Evolutionary conservation across 2,113 vertebrate species (phyloP).

Genomic region (Passer domesticus): DNA sequence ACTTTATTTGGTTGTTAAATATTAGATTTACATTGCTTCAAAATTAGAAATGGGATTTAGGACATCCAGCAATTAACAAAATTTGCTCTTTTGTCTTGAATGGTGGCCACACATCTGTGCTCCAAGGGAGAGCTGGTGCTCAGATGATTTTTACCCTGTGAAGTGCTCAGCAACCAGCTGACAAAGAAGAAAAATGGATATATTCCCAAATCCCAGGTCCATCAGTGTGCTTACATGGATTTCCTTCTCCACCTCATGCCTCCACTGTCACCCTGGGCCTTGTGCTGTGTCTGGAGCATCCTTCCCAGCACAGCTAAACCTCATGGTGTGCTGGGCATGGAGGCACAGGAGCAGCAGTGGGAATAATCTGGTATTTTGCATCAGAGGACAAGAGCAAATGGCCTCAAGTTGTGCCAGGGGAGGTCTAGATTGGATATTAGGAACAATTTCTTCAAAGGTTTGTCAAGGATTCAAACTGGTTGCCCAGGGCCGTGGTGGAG

Average conservation of each 20-base stretch:
- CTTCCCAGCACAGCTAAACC: background rate
- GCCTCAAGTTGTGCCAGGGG: background rate
- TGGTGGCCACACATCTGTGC: background rate
- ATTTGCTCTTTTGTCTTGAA: background rate
- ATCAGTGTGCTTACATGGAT: background rate
- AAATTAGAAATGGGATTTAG: background rate
- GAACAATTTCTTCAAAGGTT: background rate
- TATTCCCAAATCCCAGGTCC: background rate
- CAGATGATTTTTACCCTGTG: background rate
- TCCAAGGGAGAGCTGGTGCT: background rate
- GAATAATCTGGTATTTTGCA: background rate
- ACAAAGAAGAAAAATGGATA: background rate
- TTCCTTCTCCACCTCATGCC: background rate
- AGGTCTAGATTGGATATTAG: background rate
- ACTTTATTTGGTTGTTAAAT: background rate
- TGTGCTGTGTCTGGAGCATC: background rate
- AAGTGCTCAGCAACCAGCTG: background rate
- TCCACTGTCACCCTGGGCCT: background rate
- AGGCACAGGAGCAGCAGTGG: background rate
- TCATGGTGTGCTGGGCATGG: rapidly evolving
- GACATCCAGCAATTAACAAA: background rate
- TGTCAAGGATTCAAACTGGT: background rate
- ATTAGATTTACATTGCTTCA: background rate
- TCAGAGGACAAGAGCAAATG: background rate
- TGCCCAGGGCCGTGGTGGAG: background rate